Base-by-base conservation (phyloP, 2,797 vertebrate genomes). In the Ciconia nigra region DNA sequence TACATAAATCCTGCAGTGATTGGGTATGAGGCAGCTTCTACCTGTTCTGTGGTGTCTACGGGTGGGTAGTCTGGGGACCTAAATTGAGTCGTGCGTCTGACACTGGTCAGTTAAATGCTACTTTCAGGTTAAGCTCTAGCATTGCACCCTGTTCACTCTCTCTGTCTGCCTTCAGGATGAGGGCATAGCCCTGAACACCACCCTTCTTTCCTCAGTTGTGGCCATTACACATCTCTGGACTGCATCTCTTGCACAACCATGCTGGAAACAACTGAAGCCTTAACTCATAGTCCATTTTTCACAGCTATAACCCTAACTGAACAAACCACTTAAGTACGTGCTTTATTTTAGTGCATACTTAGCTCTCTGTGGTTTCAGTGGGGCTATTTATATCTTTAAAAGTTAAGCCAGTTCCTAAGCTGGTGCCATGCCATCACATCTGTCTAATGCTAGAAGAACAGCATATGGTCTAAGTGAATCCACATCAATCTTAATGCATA, bases 41-140 rank as follows among this genome's bases (percentile, higher is more conserved):
- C 57, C 31, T 42, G 35, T 58, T 47, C 16, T 5, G 1, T 44
- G 63, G 41, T 81, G 52, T 37, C 52, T 55, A 15, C 14, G 33
- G 22, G 22, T 12, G 26, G 58, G 25, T 15, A 41, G 25, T 24
- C 33, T 39, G 25, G 46, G 37, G 13, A 46, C 17, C 67, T 66
- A 26, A 54, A 31, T 1, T 15, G 21, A 49, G 46, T 19, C 0
- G 0, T 41, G 14, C 20, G 6, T n/a, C n/a, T 83, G 57, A 29
- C 9, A 6, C 7, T 39, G 44, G 33, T 70, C 79, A 83, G 17
- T 71, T 65, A 33, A 88, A 25, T 52, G 33, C 41, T 55, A 5
- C 51, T 62, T 80, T 37, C 22, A 37, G 46, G 46, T 51, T 55
- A 66, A 42, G 8, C 15, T 87, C 26, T 44, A 19, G 20, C 14